Conservation (phyloP, 2,797 vertebrate genomes). For the Pampus argenteus region DNA sequence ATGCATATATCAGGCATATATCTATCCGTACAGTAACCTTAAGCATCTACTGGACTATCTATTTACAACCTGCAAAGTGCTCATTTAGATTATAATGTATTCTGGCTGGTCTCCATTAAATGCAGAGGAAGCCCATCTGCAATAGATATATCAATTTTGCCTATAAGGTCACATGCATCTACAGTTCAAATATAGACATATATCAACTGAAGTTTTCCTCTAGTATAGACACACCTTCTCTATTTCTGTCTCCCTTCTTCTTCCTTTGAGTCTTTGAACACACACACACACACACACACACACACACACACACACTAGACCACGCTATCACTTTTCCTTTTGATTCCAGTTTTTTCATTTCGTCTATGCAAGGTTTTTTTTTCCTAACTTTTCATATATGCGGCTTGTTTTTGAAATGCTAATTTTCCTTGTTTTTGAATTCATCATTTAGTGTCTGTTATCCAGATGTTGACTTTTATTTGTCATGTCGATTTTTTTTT, state of each 20-base stretch:
- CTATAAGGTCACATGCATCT: constrained; percentile 23
- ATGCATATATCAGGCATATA: not conserved
- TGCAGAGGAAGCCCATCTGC: too few relatives aligned
- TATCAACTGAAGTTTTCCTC: constrained; percentile 29
- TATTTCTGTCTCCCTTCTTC: constrained; percentile 1
- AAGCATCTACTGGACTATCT: not conserved
- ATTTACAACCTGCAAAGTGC: constrained; percentile 28
- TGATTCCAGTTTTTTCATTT: constrained; percentile 23
- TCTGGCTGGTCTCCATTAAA: constrained; percentile 27
- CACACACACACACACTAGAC: not conserved
- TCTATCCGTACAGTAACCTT: constrained; percentile 1
- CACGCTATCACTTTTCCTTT: constrained; percentile 37
- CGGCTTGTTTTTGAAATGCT: constrained; percentile 33
- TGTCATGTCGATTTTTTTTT: constrained; percentile 19
- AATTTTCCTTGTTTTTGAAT: constrained; percentile 39
- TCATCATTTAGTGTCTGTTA: constrained; percentile 48
- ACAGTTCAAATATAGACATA: constrained; percentile 35
- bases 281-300: not conserved
- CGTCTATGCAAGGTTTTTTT: constrained; percentile 24
- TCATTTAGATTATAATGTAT: constrained; percentile 40
- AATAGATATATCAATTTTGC: constrained; percentile 23
- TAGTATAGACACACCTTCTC: constrained; percentile 9
- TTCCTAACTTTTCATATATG: constrained; percentile 48
- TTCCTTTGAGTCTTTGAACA: constrained; percentile 37
- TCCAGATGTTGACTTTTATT: constrained; percentile 44